phyloP scores from a whole-genome alignment of 1,140 invertebrate genomes.

The Episyrphus balteatus region DNA sequence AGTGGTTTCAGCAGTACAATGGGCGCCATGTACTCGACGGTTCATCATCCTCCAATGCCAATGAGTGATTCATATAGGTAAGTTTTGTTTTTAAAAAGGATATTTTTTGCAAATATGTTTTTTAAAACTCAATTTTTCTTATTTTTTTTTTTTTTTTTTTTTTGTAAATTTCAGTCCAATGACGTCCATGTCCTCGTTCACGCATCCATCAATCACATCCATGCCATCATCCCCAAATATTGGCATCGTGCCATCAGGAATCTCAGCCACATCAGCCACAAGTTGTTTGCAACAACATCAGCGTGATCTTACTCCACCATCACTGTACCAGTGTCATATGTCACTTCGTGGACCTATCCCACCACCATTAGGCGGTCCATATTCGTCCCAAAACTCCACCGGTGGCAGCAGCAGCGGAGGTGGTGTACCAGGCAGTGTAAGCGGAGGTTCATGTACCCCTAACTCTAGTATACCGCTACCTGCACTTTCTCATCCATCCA shows the following conservation, averaged over 20 bases:
- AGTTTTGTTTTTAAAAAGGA: constrained; percentile 6
- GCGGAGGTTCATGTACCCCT: neutral
- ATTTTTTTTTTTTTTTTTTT: neutral
- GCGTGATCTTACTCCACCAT: constrained; percentile 28
- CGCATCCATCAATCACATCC: constrained; percentile 21
- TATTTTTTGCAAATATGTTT: neutral
- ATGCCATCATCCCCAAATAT: constrained; percentile 20
- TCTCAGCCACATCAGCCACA: neutral
- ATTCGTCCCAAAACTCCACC: constrained; percentile 8
- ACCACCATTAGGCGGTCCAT: constrained; percentile 3
- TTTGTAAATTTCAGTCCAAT: constrained; percentile 14
- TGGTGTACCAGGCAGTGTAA: neutral
- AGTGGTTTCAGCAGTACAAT: constrained; percentile 25
- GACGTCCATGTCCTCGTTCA: constrained; percentile 23
- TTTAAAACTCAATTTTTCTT: neutral
- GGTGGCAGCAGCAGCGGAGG: constrained; percentile 1
- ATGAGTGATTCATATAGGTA: constrained; percentile 32
- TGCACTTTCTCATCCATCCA: neutral
- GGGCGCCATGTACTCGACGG: constrained; percentile 32
- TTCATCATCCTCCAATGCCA: constrained; percentile 25
- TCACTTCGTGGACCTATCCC: constrained; percentile 17
- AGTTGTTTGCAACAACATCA: constrained; percentile 13
- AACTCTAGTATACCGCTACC: neutral
- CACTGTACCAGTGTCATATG: constrained; percentile 33
- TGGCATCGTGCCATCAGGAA: neutral